Evolutionary conservation across 2,113 vertebrate species (phyloP).

Genomic region (Athene noctua): DNA sequence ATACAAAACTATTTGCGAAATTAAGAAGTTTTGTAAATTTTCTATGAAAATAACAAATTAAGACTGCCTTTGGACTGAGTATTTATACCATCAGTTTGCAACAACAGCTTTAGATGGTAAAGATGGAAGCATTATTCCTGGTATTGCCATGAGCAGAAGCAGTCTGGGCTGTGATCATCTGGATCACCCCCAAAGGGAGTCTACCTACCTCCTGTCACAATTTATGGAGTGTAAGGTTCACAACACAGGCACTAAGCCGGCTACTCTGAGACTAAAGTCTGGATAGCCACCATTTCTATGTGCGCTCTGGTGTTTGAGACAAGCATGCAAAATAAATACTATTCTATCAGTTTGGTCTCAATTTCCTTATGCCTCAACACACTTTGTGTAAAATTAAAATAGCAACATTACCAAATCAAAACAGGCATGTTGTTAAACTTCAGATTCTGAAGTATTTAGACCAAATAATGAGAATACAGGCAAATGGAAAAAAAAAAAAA

Average conservation of each 20-base stretch:
- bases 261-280: background rate
- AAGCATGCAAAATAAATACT: background rate
- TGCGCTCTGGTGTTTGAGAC: background rate
- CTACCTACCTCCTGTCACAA: background rate
- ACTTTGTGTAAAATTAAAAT: background rate
- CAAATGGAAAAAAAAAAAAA: background rate
- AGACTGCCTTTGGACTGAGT: background rate
- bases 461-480: fast-evolving
- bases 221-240: background rate
- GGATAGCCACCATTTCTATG: background rate
- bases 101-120: background rate
- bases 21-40: background rate
- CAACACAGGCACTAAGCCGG: background rate
- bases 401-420: background rate
- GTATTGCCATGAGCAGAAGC: background rate
- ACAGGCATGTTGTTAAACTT: background rate
- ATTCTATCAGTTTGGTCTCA: background rate
- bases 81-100: background rate
- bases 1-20: background rate
- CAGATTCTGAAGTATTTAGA: background rate
- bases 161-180: background rate
- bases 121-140: background rate
- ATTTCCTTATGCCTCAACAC: background rate
- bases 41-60: background rate
- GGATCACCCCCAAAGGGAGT: background rate